Percentiles rank a stretch among this genome's conserved stretches.
phyloP scores from a whole-genome alignment of 2,888 invertebrate genomes.

The Eupeodes luniger region DNA sequence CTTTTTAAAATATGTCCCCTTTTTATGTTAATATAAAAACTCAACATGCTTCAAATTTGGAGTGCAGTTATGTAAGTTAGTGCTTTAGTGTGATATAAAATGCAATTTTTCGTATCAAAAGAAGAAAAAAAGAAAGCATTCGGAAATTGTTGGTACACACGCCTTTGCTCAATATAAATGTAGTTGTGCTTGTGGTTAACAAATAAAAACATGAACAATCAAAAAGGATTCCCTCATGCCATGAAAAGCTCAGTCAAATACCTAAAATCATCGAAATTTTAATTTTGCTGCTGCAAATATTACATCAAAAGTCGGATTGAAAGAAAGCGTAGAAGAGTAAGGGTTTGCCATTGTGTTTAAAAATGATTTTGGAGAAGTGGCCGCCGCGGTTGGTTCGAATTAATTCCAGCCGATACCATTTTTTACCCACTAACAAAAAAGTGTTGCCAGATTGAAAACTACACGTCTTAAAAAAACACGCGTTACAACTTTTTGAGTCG shows the following conservation, averaged over 20 bases:
- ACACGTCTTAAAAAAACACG: no score
- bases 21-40: constrained; percentile 72
- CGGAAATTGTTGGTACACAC: constrained; percentile 52
- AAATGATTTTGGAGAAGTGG: no score
- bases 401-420: no score
- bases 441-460: no score
- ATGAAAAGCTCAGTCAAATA: constrained; percentile 15
- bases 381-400: no score
- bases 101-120: constrained; percentile 11
- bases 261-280: no score
- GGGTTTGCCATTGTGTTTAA: no score
- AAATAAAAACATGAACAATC: constrained; percentile 43
- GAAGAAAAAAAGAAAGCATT: constrained; percentile 38
- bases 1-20: constrained; percentile 80
- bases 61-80: constrained; percentile 55
- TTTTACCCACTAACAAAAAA: no score
- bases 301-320: not conserved
- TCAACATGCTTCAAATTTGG: constrained; percentile 57
- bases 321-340: no score
- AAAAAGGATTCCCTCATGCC: constrained; percentile 56
- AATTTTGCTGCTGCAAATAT: not conserved
- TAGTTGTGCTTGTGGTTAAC: constrained; percentile 53
- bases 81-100: constrained; percentile 53
- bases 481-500: no score
- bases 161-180: constrained; percentile 23